A percentile compares a stretch with the other conserved stretches of the same genome.
Conservation (phyloP, 1,140 invertebrate genomes). For the Anastrepha obliqua region DNA sequence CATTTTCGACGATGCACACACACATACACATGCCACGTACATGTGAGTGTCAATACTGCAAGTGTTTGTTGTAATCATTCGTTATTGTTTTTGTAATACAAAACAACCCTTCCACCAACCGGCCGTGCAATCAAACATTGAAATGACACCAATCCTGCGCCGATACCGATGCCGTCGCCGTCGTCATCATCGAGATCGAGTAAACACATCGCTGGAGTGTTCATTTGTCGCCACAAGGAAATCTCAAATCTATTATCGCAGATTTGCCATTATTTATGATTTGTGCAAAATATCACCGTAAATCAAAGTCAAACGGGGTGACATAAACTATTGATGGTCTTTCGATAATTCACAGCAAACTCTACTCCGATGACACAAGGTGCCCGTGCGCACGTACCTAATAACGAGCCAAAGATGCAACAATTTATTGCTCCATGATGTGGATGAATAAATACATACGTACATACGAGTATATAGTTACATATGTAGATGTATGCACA, state of each 20-base stretch:
- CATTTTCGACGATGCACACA: neutral
- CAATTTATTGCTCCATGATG: constrained; percentile 24
- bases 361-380: neutral
- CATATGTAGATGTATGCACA: constrained; percentile 17
- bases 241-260: constrained; percentile 69
- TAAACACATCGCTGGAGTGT: constrained; percentile 61
- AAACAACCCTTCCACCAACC: constrained; percentile 28
- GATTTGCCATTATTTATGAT: constrained; percentile 71
- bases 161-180: neutral
- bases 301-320: constrained; percentile 68
- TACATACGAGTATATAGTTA: neutral
- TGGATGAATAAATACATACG: neutral
- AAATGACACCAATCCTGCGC: constrained; percentile 53
- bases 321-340: constrained; percentile 65
- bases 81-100: constrained; percentile 4
- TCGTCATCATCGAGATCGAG: constrained; percentile 50
- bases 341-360: constrained; percentile 65
- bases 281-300: constrained; percentile 72
- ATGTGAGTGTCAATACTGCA: neutral
- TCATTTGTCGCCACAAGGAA: constrained; percentile 65
- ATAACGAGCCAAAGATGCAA: neutral
- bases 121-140: neutral
- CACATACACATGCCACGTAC: neutral
- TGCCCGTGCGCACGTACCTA: neutral
- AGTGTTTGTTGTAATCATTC: neutral